phyloP scores from a whole-genome alignment of 1,140 invertebrate genomes.

The Penaeus indicus region DNA sequence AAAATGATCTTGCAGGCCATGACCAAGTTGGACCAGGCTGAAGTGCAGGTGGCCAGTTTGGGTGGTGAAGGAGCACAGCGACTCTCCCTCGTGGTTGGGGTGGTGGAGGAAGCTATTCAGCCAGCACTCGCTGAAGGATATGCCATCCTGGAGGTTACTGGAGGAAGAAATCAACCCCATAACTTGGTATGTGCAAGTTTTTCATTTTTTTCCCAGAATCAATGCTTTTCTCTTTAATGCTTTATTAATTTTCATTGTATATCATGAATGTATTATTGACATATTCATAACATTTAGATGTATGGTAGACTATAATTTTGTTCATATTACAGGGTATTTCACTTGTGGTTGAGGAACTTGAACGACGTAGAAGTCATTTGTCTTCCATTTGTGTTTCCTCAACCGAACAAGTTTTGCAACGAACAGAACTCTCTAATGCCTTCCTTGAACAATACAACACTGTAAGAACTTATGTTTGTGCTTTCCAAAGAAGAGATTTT shows the following conservation, averaged over 20 bases:
- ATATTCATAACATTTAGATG: not conserved
- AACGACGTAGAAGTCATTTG: constrained; percentile 80
- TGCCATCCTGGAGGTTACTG: constrained; percentile 80
- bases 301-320: not conserved
- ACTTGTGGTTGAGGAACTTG: constrained; percentile 79
- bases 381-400: constrained; percentile 79
- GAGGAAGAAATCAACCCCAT: constrained; percentile 75
- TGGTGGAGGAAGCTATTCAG: constrained; percentile 78
- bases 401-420: constrained; percentile 80
- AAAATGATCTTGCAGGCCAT: constrained; percentile 74
- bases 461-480: constrained; percentile 70
- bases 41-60: constrained; percentile 80
- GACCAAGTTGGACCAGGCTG: constrained; percentile 82
- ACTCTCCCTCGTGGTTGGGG: constrained; percentile 76
- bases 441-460: constrained; percentile 82
- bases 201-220: not conserved
- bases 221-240: not conserved
- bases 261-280: not conserved
- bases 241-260: not conserved
- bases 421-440: constrained; percentile 77
- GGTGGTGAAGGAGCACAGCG: constrained; percentile 72
- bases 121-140: constrained; percentile 80
- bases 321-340: constrained; percentile 74
- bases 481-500: not conserved
- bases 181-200: constrained; percentile 73